phyloP scores from a whole-genome alignment of 23 tunicate genomes.

The Ascidia mentula region DNA sequence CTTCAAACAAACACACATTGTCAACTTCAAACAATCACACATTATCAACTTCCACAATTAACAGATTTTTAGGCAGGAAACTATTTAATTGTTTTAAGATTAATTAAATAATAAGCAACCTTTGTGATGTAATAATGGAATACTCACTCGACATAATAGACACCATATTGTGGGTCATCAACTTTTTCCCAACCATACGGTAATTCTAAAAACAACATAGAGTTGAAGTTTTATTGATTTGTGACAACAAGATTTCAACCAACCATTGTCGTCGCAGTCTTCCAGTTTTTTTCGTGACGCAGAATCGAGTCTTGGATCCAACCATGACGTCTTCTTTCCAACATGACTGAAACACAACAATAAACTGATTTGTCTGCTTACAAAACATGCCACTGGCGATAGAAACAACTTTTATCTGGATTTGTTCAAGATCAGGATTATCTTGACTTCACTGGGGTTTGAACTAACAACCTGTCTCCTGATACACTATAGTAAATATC shows the following conservation, averaged over 20 bases:
- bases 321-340: constrained; percentile 87
- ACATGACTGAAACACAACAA: constrained; percentile 49
- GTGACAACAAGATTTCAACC: background rate
- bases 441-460: no score
- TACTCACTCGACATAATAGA: constrained; percentile 92
- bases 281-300: constrained; percentile 58
- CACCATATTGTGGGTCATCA: constrained; percentile 69
- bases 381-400: background rate
- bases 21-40: no score
- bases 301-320: constrained; percentile 67
- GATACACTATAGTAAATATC: no score
- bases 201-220: constrained; percentile 48
- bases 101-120: no score
- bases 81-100: background rate
- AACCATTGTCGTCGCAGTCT: constrained; percentile 91
- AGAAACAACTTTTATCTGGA: no score
- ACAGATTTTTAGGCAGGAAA: background rate
- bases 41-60: no score
- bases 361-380: background rate
- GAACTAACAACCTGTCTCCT: no score
- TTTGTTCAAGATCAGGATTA: no score
- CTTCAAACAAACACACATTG: no score
- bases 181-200: constrained; percentile 97
- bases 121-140: background rate
- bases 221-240: background rate